Evolutionary conservation across 2,113 vertebrate genomes (phyloP).

Genomic region (Anhinga anhinga): DNA sequence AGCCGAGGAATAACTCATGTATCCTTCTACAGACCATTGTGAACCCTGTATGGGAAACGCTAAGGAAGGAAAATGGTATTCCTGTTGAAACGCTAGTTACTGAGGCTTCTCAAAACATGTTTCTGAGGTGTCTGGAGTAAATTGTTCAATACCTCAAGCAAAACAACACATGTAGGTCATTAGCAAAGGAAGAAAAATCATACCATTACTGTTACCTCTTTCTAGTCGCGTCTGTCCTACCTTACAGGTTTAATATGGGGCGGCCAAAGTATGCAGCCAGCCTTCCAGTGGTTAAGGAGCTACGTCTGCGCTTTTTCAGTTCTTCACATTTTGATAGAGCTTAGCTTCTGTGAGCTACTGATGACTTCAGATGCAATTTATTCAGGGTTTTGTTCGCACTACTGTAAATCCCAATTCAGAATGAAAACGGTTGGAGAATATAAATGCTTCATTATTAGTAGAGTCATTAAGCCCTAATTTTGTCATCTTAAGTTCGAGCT

Average conservation of each 20-base stretch:
- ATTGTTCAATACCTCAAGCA: neutral
- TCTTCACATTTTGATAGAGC: neutral
- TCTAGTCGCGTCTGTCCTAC: neutral
- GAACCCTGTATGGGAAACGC: neutral
- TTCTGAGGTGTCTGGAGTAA: neutral
- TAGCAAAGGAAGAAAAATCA: neutral
- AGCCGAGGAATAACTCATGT: neutral
- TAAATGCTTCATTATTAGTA: conserved; percentile 3
- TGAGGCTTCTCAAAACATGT: neutral
- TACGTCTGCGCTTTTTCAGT: neutral
- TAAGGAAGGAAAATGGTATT: neutral
- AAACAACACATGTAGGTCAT: neutral
- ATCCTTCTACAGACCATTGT: neutral
- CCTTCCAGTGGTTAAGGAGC: neutral
- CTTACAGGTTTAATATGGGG: neutral
- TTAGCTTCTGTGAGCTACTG: neutral
- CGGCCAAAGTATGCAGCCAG: neutral
- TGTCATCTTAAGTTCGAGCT: neutral
- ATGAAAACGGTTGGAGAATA: neutral
- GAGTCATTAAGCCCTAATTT: conserved; percentile 2
- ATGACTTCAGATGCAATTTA: neutral
- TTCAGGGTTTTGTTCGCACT: neutral
- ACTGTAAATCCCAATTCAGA: neutral
- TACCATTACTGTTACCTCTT: neutral
- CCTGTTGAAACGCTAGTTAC: rapidly evolving